Evolutionary conservation across 1,140 invertebrate genomes (phyloP).

Genomic region (Pseudomyrmex dendroicus): DNA sequence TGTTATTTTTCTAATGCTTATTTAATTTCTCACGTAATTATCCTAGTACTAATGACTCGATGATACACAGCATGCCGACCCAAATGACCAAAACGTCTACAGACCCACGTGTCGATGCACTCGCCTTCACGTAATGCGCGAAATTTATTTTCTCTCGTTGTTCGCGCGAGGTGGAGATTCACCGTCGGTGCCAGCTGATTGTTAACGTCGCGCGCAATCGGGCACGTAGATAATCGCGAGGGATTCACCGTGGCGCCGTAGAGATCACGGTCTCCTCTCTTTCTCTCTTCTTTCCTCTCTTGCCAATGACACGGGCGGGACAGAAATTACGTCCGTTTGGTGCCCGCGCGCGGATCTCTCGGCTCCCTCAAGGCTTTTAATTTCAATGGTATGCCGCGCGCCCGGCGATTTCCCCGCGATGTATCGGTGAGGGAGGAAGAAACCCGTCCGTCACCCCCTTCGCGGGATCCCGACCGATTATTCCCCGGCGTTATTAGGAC

Average conservation of each 20-base stretch:
- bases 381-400: conserved; percentile 78
- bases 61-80: too few species aligned
- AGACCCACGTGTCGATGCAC: too few species aligned
- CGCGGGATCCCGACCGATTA: conserved; percentile 39
- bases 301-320: conserved; percentile 65
- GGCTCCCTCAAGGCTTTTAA: conserved; percentile 79
- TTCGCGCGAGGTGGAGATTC: conserved; percentile 1
- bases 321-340: conserved; percentile 73
- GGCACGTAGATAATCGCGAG: conserved; percentile 77
- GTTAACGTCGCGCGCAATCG: conserved; percentile 39
- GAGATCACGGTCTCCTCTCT: conserved; percentile 51
- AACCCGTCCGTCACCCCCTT: not conserved
- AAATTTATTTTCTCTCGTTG: too few species aligned
- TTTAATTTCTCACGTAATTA: too few species aligned
- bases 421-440: not conserved
- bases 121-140: too few species aligned
- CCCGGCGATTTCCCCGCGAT: conserved; percentile 43
- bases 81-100: not conserved
- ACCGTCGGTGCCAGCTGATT: conserved; percentile 30
- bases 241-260: conserved; percentile 77
- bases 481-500: conserved; percentile 26
- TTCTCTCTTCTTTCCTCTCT: too few species aligned
- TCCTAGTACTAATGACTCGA: too few species aligned
- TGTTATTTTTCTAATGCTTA: too few species aligned
- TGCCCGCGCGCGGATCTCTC: conserved; percentile 55